phyloP scores from a whole-genome alignment of 2,888 invertebrate species.

The Drosophila neonasuta region DNA sequence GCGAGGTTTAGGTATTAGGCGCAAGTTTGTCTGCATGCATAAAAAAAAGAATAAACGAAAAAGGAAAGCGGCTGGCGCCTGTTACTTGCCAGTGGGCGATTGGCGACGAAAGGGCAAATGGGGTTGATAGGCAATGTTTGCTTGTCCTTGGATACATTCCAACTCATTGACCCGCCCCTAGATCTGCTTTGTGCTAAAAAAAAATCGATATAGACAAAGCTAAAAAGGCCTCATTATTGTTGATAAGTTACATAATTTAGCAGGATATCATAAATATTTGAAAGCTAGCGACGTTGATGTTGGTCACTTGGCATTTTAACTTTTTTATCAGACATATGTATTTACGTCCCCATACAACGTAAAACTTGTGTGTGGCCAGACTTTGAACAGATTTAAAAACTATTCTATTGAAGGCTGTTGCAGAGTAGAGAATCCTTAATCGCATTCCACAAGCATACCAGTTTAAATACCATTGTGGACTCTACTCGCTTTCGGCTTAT shows the following conservation, averaged over 20 bases:
- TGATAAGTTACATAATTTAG: constrained; percentile 76
- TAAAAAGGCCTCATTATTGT: constrained; percentile 27
- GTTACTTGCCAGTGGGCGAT: constrained; percentile 36
- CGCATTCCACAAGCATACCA: neutral
- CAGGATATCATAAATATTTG: constrained; percentile 70
- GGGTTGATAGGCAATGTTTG: constrained; percentile 41
- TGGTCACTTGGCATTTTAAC: too few species aligned
- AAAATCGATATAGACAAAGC: constrained; percentile 60
- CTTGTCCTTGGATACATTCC: constrained; percentile 65
- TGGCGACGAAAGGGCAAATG: neutral
- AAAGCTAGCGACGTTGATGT: constrained; percentile 25
- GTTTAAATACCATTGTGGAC: neutral
- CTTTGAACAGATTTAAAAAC: neutral
- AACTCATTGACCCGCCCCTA: constrained; percentile 56
- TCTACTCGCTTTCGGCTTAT: constrained; percentile 9
- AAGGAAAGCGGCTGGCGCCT: constrained; percentile 36
- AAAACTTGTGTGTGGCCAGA: constrained; percentile 6
- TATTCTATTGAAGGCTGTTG: neutral
- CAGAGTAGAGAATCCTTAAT: constrained; percentile 13
- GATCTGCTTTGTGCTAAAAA: constrained; percentile 20
- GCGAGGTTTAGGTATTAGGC: constrained; percentile 46
- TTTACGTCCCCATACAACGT: too few species aligned
- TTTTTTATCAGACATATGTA: constrained; percentile 38
- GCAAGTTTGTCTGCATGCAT: constrained; percentile 29
- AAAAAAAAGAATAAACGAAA: constrained; percentile 4